Conservation (phyloP, 2,113 vertebrate species). For the Pseudois nayaur region DNA sequence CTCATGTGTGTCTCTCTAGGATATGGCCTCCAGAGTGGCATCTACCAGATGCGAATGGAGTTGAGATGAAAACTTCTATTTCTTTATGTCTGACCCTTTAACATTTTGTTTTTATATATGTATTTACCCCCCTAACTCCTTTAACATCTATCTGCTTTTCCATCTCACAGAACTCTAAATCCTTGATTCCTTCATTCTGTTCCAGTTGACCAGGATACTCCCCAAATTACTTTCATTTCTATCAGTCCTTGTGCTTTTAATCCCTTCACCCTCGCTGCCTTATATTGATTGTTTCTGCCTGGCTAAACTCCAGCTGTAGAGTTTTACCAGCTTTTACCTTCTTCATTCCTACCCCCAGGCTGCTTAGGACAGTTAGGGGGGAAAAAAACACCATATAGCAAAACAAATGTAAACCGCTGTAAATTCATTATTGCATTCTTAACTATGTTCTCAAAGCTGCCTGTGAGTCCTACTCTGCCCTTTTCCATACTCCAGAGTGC, state of each 20-base stretch:
- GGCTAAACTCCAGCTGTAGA: not conserved
- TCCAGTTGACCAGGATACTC: not conserved
- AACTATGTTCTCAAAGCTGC: not conserved
- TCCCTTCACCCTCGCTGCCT: not conserved
- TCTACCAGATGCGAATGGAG: not conserved
- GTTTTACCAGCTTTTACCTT: not conserved
- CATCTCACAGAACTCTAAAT: not conserved
- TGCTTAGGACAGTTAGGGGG: not conserved
- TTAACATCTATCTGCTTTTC: not conserved
- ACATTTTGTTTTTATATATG: not conserved
- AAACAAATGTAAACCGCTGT: not conserved
- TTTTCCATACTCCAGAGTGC: not conserved
- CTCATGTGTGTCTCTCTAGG: not conserved
- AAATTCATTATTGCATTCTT: not conserved
- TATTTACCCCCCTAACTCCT: not conserved
- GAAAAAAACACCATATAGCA: not conserved
- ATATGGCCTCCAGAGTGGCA: not conserved
- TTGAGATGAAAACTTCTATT: not conserved
- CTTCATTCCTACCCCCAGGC: not conserved
- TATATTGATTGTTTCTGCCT: not conserved
- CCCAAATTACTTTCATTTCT: not conserved
- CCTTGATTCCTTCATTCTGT: not conserved
- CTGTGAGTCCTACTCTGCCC: not conserved
- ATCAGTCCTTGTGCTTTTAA: conserved; percentile 6
- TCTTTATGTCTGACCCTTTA: not conserved